Conservation (phyloP, 2,797 vertebrate species). For the Sebastes umbrosus region DNA sequence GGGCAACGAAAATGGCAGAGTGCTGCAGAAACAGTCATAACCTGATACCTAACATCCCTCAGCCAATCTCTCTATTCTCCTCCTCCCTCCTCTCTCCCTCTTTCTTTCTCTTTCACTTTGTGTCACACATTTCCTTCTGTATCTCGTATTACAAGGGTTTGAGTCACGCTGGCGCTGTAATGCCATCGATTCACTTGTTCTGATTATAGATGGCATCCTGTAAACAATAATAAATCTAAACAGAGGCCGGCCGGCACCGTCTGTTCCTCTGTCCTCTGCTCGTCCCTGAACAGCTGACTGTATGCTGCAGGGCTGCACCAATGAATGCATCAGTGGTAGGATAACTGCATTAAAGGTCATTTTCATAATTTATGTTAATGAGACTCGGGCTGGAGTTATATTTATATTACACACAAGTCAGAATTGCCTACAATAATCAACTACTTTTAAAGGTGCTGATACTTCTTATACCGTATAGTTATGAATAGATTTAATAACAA, state of each 20-base stretch:
- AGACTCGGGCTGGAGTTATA: background rate
- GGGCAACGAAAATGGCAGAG: background rate
- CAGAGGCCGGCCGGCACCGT: background rate
- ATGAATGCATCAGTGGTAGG: background rate
- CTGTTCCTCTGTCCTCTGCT: conserved; percentile 7
- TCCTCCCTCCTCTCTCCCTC: background rate
- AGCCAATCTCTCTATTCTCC: no score
- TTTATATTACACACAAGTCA: background rate
- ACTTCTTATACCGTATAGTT: background rate
- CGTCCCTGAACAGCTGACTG: conserved; percentile 16
- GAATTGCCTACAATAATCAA: background rate
- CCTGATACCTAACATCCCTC: conserved; percentile 9
- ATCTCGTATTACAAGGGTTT: conserved; percentile 41
- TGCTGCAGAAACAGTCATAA: conserved; percentile 6
- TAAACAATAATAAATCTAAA: conserved; percentile 30
- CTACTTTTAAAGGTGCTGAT: background rate
- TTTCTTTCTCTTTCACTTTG: background rate
- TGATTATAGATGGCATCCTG: conserved; percentile 58
- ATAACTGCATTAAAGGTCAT: background rate
- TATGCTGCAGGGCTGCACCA: background rate
- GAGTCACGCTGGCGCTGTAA: conserved; percentile 19
- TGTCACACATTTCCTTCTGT: background rate
- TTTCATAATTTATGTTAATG: conserved; percentile 6
- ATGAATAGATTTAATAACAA: background rate
- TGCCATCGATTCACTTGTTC: conserved; percentile 53